Evolutionary conservation across 2,888 invertebrate genomes (phyloP).

Genomic region (Scaptomyza caliginosa): DNA sequence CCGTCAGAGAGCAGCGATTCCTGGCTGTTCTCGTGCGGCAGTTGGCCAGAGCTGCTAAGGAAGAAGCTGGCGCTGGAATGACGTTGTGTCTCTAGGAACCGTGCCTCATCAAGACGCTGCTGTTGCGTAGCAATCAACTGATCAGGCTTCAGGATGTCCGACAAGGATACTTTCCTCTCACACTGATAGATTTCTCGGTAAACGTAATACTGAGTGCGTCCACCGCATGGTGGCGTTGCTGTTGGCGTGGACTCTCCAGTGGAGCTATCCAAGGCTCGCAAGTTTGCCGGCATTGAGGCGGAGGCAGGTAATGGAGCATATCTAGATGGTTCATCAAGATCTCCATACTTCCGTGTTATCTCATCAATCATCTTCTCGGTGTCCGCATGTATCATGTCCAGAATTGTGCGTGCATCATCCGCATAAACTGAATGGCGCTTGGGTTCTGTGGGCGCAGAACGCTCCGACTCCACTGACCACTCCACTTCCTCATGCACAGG

Average conservation of each 20-base stretch:
- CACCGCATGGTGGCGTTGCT: slow-evolving; percentile 79
- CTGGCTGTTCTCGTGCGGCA: slow-evolving; percentile 87
- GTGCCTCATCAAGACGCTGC: slow-evolving; percentile 79
- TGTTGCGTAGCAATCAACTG: slow-evolving; percentile 80
- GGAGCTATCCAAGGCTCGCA: slow-evolving; percentile 59
- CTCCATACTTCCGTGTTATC: slow-evolving; percentile 87
- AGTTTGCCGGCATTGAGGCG: slow-evolving; percentile 80
- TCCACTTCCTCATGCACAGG: slow-evolving; percentile 92
- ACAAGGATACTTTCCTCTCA: slow-evolving; percentile 86
- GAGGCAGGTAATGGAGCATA: slow-evolving; percentile 69
- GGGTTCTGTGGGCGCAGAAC: slow-evolving; percentile 74
- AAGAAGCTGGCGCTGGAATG: slow-evolving; percentile 93
- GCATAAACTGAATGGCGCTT: slow-evolving; percentile 84
- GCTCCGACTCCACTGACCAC: slow-evolving; percentile 84
- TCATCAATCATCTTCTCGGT: slow-evolving; percentile 88
- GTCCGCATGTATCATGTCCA: slow-evolving; percentile 87
- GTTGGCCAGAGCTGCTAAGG: slow-evolving; percentile 87
- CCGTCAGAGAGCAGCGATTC: slow-evolving; percentile 91
- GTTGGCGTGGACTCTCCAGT: slow-evolving; percentile 84
- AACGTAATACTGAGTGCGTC: slow-evolving; percentile 91
- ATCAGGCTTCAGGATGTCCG: slow-evolving; percentile 85
- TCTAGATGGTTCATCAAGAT: slow-evolving; percentile 84
- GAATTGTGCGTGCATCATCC: slow-evolving; percentile 86
- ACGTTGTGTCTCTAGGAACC: slow-evolving; percentile 86
- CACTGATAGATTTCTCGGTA: slow-evolving; percentile 85